Base-by-base conservation (phyloP, 2,113 vertebrate species). In the Xenus cinereus region DNA sequence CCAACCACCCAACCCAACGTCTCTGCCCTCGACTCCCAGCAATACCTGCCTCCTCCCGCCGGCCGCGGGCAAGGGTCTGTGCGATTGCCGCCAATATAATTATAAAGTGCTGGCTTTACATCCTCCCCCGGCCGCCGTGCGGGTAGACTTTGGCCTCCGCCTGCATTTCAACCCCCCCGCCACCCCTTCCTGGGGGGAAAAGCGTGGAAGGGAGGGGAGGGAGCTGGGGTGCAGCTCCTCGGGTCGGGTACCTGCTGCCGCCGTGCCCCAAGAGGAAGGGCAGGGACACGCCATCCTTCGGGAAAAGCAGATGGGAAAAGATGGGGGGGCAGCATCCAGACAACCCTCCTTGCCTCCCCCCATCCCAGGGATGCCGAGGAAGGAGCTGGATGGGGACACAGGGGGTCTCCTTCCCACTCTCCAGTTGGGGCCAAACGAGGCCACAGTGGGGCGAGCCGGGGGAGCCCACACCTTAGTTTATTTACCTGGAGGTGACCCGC, bases 261-360 rank as follows among this genome's bases (percentile, higher is more conserved):
- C 3, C 1, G 45, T 0, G 0, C 50, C 78, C 77, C 39, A 27
- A 72, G 82, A 67, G 0, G 1, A 87, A 62, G 26, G 14, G 9
- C n/a, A 22, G 1, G 2, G 43, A 33, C 12, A 12, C 45, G 9
- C 24, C 0, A 0, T 5, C 27, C 23, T 0, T 0, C 6, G 51
- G 27, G 56, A 56, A 50, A 53, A 59, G 14, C 0, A 0, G 33
- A 18, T 0, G 6, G 54, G 51, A 7, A 4, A 12, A 0, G 14
- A 15, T 4, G 4, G 14, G 10, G 23, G 35, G 17, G 37, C 4
- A 26, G n/a, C 53, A 51, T 4, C 62, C 72, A 30, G 11, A 37
- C 4, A 4, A 3, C 19, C 10, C 27, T 35, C 46, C 79, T 46
- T 2, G 0, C 23, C 62, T 14, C 33, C 6, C 12, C 20, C 8